Percentiles rank a stretch among this genome's conserved stretches.
Evolutionary conservation across 2,888 invertebrate species (phyloP).

Genomic region (Folsomia candida): DNA sequence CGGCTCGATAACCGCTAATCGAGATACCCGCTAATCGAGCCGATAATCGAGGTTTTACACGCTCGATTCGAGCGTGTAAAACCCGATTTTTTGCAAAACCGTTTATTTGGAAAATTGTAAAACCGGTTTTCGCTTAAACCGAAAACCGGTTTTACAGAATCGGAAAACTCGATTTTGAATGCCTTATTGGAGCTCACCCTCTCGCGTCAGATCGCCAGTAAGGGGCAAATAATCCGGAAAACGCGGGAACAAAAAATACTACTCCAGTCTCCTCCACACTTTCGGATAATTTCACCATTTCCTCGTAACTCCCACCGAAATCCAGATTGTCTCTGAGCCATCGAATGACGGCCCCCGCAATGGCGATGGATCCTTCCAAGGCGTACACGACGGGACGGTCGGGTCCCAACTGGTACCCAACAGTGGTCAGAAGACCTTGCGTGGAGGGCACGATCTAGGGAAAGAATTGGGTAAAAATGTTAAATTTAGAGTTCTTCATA

Average conservation of each 20-base stretch:
- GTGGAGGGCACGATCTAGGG: conserved; percentile 78
- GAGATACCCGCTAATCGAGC: too few relatives aligned
- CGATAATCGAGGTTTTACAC: too few relatives aligned
- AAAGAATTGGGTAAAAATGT: too few relatives aligned
- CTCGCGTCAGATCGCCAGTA: conserved; percentile 97
- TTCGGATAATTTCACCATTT: conserved; percentile 70
- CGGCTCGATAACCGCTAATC: too few relatives aligned
- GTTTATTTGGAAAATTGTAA: too few relatives aligned
- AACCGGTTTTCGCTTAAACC: too few relatives aligned
- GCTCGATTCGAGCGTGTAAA: too few relatives aligned
- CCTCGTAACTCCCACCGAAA: conserved; percentile 71
- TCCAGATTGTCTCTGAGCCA: conserved; percentile 91
- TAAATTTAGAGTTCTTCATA: too few relatives aligned
- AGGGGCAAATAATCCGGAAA: conserved; percentile 94
- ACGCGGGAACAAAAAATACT: conserved; percentile 97
- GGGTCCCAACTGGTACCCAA: conserved; percentile 85
- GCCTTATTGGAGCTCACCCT: too few relatives aligned
- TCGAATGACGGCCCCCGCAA: conserved; percentile 86
- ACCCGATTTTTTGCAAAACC: too few relatives aligned
- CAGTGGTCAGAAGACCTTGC: conserved; percentile 85
- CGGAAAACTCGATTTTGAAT: too few relatives aligned
- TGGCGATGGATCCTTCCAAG: conserved; percentile 87
- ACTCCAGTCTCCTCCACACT: conserved; percentile 85
- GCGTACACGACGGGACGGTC: conserved; percentile 80
- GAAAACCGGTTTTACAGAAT: too few relatives aligned